phyloP scores from a whole-genome alignment of 1,140 invertebrate genomes.

The Littorina saxatilis region DNA sequence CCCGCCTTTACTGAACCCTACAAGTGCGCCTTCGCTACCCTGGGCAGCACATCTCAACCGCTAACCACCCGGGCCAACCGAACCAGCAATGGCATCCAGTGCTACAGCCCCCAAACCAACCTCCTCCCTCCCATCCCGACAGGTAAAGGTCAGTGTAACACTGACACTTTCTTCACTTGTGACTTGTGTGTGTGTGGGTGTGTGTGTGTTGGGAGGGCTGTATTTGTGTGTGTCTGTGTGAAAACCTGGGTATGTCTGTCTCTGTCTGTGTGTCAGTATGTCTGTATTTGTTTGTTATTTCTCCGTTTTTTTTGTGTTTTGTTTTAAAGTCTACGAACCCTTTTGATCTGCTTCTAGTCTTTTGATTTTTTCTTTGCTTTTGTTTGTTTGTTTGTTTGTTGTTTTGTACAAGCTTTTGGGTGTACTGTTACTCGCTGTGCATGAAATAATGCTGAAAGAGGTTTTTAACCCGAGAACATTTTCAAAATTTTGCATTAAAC shows the following conservation, averaged over 20 bases:
- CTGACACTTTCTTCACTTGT: neutral
- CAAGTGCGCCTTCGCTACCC: conserved; percentile 21
- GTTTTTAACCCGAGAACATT: too few species aligned
- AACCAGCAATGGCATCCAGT: conserved; percentile 72
- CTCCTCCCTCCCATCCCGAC: conserved; percentile 90
- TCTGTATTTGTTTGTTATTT: too few species aligned
- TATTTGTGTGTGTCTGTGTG: neutral
- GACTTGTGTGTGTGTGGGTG: neutral
- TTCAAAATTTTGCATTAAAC: too few species aligned
- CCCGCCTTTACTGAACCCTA: conserved; percentile 45
- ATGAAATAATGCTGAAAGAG: too few species aligned
- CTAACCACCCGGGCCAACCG: conserved; percentile 21
- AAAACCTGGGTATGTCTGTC: neutral
- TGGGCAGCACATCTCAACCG: too few species aligned
- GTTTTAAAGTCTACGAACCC: too few species aligned
- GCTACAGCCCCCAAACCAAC: conserved; percentile 95
- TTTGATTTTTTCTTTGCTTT: too few species aligned
- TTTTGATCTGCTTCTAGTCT: too few species aligned
- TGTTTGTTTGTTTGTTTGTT: too few species aligned
- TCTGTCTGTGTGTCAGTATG: neutral
- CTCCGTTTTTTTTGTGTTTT: too few species aligned
- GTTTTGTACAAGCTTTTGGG: too few species aligned
- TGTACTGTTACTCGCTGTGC: too few species aligned
- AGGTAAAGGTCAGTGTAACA: conserved; percentile 82
- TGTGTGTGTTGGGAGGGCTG: neutral